Base-by-base conservation (phyloP, 2,888 invertebrate genomes). In the Dolichopus griseipennis region DNA sequence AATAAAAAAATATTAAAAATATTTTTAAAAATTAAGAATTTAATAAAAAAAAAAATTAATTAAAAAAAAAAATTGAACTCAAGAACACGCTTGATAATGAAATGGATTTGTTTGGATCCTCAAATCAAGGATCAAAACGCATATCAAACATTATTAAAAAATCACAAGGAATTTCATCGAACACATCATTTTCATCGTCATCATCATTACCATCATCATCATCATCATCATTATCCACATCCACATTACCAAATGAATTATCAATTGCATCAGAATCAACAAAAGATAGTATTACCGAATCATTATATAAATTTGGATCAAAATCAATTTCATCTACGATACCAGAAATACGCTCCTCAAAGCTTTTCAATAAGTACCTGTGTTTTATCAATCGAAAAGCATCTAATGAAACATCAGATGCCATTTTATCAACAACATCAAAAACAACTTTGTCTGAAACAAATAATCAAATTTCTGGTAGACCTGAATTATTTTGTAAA, bases 341-440 rank as follows among this genome's bases (percentile, higher is more conserved):
- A 68, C 73, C 77, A 61, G 74, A 77, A 69, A 71, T 72, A 71
- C 79, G 5, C 73, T 73, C 73, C 22, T 52, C 70, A n/a, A 68
- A 69, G 20, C 20, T 37, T 20, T 9, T 37, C 20, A 21, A 37
- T 18, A 52, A 52, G 52, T 52, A 52, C 52, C 52, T 52, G 52
- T 52, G 52, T 52, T 52, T 18, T 52, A n/a, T 52, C 2, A n/a
- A 52, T 52, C 18, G 3, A 27, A 27, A 2, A 27, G 5, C 27
- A 27, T 4, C 5, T 27, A 27, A 27, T 4, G 5, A 27, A 27
- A 4, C 27, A 27, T 27, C 27, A 27, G 2, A 2, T 27, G 5
- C 27, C 5, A 5, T 4, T 4, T 27, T 27, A n/a, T 12, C 52
- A 52, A 52, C 15, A 52, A 3, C 52, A 18, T 18, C 27, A 27